phyloP scores from a whole-genome alignment of 2,888 invertebrate species.

The Hyposoter dolosus region DNA sequence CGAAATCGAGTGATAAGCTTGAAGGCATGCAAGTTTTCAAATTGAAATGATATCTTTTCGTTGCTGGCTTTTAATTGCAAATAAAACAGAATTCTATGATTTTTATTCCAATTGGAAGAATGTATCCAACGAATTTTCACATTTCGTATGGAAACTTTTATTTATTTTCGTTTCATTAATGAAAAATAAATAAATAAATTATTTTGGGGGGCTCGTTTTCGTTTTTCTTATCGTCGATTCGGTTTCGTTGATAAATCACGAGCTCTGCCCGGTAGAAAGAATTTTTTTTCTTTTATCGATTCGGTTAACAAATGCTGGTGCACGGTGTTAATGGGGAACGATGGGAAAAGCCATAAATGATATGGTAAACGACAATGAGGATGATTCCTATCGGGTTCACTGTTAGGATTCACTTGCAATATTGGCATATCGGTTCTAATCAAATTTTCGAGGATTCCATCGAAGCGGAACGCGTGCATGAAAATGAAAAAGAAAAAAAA shows the following conservation, averaged over 20 bases:
- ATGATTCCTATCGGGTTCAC: slow-evolving; percentile 2
- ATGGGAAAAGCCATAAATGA: not conserved
- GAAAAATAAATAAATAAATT: not conserved
- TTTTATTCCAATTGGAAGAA: not conserved
- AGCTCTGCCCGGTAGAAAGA: too few species aligned
- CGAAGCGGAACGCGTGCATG: not conserved
- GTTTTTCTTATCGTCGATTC: not conserved
- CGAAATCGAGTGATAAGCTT: not conserved
- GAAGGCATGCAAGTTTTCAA: not conserved
- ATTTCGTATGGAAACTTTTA: not conserved
- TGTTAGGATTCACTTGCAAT: not conserved
- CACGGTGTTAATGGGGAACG: not conserved
- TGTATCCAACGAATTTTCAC: not conserved
- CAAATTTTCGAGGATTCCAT: slow-evolving; percentile 16
- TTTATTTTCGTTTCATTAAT: not conserved
- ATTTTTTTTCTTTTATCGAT: not conserved
- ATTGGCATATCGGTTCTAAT: slow-evolving; percentile 7
- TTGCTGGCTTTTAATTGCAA: not conserved
- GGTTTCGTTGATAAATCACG: not conserved
- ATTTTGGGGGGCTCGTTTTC: not conserved
- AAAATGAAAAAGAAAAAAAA: not conserved
- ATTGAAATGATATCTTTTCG: not conserved
- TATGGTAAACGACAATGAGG: not conserved
- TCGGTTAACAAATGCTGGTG: not conserved
- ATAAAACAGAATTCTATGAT: not conserved